Conservation (phyloP, 2,113 vertebrate species). For the Cynoglossus semilaevis region DNA sequence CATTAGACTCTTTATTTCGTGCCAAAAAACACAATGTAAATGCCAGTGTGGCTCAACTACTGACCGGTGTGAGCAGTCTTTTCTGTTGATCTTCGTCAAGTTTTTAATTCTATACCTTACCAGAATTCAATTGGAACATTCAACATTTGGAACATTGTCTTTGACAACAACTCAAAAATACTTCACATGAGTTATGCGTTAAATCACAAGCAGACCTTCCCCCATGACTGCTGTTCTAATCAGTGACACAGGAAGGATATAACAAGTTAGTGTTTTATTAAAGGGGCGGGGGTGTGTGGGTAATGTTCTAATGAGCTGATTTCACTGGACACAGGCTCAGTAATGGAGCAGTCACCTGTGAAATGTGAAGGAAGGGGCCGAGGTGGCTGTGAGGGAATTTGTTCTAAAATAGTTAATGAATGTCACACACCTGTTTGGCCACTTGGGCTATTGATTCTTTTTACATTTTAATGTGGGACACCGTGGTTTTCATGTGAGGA, state of each 20-base stretch:
- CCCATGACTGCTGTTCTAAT: background rate
- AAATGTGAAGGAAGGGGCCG: constrained; percentile 17
- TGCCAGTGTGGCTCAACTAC: too few species aligned
- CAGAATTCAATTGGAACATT: too few species aligned
- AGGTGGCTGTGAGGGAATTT: background rate
- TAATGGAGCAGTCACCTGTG: constrained; percentile 5
- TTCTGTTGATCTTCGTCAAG: too few species aligned
- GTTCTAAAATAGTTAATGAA: constrained; percentile 36
- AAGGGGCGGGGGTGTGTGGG: background rate
- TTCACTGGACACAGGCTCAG: background rate
- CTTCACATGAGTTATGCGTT: too few species aligned
- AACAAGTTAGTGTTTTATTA: constrained; percentile 22
- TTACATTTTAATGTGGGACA: constrained; percentile 38
- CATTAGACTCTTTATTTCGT: too few species aligned
- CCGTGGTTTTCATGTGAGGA: constrained; percentile 40
- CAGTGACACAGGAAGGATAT: background rate
- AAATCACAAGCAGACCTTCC: background rate
- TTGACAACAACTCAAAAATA: too few species aligned
- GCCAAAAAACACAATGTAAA: too few species aligned
- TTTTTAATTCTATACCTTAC: too few species aligned
- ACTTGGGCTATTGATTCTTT: constrained; percentile 43
- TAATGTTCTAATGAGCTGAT: constrained; percentile 8
- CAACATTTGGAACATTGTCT: too few species aligned
- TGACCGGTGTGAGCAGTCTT: too few species aligned
- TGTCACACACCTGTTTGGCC: constrained; percentile 63